A percentile compares a stretch with the other conserved stretches of the same genome.
Conservation (phyloP, 2,113 vertebrate genomes). For the Pluvialis apricaria region DNA sequence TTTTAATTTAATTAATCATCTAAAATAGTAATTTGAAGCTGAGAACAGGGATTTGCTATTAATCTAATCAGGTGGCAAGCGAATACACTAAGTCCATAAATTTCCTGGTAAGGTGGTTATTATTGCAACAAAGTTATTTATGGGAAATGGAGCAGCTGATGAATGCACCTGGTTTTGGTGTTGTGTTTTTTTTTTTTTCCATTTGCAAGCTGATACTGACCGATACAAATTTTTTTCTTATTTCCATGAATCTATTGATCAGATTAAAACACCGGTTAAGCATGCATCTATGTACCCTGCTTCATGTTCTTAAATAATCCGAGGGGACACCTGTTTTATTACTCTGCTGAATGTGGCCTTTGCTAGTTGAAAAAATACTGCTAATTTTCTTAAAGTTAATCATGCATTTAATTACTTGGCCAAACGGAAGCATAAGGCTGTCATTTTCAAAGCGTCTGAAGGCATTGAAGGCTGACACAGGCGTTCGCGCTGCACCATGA, state of each 20-base stretch:
- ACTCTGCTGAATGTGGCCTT: neutral
- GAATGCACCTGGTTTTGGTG: neutral
- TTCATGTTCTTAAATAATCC: neutral
- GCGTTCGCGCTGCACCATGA: accelerated
- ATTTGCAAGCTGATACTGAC: neutral
- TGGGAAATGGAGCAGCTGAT: neutral
- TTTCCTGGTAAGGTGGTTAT: neutral
- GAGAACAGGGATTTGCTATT: neutral
- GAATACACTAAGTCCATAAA: neutral
- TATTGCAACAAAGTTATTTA: neutral
- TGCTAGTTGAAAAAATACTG: neutral
- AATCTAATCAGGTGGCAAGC: neutral
- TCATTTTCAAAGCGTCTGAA: neutral
- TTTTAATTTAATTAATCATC: neutral
- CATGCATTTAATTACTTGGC: neutral
- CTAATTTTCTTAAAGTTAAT: neutral
- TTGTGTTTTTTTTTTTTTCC: neutral
- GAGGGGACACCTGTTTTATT: neutral
- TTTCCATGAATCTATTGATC: neutral
- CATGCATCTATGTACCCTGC: neutral
- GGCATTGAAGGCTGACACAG: neutral
- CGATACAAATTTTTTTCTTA: neutral
- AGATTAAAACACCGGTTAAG: neutral
- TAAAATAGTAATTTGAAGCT: neutral
- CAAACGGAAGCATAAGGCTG: neutral